phyloP scores from a whole-genome alignment of 1,140 invertebrate genomes.

The Drosophila murphyi region DNA sequence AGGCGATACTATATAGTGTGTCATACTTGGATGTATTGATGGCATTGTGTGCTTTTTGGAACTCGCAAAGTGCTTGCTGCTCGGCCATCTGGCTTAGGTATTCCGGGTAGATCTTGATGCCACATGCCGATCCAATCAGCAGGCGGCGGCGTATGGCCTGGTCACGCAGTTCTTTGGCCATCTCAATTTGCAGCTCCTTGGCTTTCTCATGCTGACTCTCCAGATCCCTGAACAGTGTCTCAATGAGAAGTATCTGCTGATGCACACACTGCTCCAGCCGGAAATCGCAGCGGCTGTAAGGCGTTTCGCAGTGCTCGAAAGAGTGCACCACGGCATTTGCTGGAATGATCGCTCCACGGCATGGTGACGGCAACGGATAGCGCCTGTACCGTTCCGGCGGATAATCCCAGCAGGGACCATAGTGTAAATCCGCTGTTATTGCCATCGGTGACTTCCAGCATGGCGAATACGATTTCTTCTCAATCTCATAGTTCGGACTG shows the following conservation, averaged over 20 bases:
- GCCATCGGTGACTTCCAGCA: slow-evolving; percentile 57
- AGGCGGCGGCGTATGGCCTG: slow-evolving; percentile 60
- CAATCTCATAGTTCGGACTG: slow-evolving; percentile 17
- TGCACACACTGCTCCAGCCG: slow-evolving; percentile 64
- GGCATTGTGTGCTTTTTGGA: slow-evolving; percentile 55
- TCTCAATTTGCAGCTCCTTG: slow-evolving; percentile 48
- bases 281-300: slow-evolving; percentile 58
- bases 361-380: slow-evolving; percentile 49
- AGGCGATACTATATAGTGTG: background rate
- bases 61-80: slow-evolving; percentile 56
- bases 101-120: slow-evolving; percentile 63
- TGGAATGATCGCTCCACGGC: slow-evolving; percentile 51
- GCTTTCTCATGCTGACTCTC: slow-evolving; percentile 19
- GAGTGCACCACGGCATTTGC: slow-evolving; percentile 32
- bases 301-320: slow-evolving; percentile 45
- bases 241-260: slow-evolving; percentile 54
- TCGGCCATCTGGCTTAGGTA: slow-evolving; percentile 62
- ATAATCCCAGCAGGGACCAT: slow-evolving; percentile 71
- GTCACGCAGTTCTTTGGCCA: slow-evolving; percentile 59
- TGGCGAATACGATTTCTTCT: slow-evolving; percentile 7
- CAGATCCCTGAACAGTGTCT: slow-evolving; percentile 21
- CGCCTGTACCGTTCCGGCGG: slow-evolving; percentile 55
- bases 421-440: slow-evolving; percentile 4
- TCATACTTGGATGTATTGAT: slow-evolving; percentile 60
- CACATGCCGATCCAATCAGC: slow-evolving; percentile 27